Base-by-base conservation (phyloP, 2,797 vertebrate species). In the Onychomys arenicola region DNA sequence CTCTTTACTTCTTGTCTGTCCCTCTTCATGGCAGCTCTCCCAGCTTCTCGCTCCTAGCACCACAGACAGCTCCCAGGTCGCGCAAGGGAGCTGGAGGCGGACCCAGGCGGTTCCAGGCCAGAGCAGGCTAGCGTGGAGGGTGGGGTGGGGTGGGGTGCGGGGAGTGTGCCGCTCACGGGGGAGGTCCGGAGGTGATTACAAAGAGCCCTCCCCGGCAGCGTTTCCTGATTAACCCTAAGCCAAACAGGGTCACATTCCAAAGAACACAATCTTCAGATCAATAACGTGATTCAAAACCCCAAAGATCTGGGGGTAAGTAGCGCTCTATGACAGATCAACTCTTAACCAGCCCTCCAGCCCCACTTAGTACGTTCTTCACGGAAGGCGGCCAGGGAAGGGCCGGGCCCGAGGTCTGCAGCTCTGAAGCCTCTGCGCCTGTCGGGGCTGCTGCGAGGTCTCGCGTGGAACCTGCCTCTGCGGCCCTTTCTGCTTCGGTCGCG, bases 51-150 rank as follows among this genome's bases (percentile, higher is more conserved):
- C 27, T 85, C 49, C 95, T 96, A 99, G 99, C 97, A 99, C 99
- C 98, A 97, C 93, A 98, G 98, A 99, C 98, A 99, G 99, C 98
- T 98, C 98, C 98, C 89, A 34, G 49, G 94, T n/a, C 46, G 1
- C 19, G 9, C 3, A 4, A 2, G 0, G 49, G 75, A 37, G 25
- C 4, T 1, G 2, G 27, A 52, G 10, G 29, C 77, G 6, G 0
- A 7, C 27, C 14, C 49, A 0, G 52, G 34, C 16, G 77, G 49
- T 23, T 89, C 46, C 46, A 0, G 13, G 83, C 21, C 2, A 7
- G 7, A 63, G 84, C 61, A 2, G 77, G 93, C 78, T 65, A 89
- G 95, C 46, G 61, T 75, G 65, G 90, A 61, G 91, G 91, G 91
- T 57, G 7, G 46, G 46, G 46, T 49, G n/a, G 25, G 76, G 46